Percentiles rank a stretch among this genome's conserved stretches.
phyloP scores from a whole-genome alignment of 1,140 invertebrate genomes.

The Cylas formicarius region DNA sequence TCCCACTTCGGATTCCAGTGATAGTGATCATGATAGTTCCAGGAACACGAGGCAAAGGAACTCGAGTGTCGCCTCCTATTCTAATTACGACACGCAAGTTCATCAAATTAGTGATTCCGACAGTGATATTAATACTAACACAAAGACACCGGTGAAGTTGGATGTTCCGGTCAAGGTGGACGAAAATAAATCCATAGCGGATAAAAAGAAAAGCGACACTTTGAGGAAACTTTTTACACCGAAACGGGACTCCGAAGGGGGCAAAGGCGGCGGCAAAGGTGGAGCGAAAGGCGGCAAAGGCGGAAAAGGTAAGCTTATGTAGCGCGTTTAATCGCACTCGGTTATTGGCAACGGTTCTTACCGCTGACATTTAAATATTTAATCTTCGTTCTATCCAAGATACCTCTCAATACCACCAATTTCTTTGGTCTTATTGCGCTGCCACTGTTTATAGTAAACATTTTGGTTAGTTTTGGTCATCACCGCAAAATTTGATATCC shows the following conservation, averaged over 20 bases:
- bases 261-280: conserved; percentile 47
- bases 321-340: too few relatives aligned
- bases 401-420: too few relatives aligned
- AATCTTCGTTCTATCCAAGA: too few relatives aligned
- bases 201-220: conserved; percentile 66
- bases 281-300: conserved; percentile 52
- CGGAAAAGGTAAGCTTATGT: conserved; percentile 43
- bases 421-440: too few relatives aligned
- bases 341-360: too few relatives aligned
- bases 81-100: conserved; percentile 3
- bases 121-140: conserved; percentile 12
- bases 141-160: conserved; percentile 13
- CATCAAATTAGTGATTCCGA: conserved; percentile 23
- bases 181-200: conserved; percentile 48
- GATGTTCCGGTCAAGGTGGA: conserved; percentile 42
- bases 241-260: conserved; percentile 37
- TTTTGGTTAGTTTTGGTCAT: too few relatives aligned
- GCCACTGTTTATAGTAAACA: too few relatives aligned
- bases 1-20: conserved; percentile 41
- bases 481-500: too few relatives aligned
- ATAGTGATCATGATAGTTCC: conserved; percentile 33
- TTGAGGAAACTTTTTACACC: conserved; percentile 58
- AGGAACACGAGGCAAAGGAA: conserved; percentile 7
- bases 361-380: too few relatives aligned
- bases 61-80: conserved; percentile 3